Percentiles rank a stretch among this genome's conserved stretches.
Evolutionary conservation across 2,888 invertebrate species (phyloP).

Genomic region (Crossocerus cetratus): DNA sequence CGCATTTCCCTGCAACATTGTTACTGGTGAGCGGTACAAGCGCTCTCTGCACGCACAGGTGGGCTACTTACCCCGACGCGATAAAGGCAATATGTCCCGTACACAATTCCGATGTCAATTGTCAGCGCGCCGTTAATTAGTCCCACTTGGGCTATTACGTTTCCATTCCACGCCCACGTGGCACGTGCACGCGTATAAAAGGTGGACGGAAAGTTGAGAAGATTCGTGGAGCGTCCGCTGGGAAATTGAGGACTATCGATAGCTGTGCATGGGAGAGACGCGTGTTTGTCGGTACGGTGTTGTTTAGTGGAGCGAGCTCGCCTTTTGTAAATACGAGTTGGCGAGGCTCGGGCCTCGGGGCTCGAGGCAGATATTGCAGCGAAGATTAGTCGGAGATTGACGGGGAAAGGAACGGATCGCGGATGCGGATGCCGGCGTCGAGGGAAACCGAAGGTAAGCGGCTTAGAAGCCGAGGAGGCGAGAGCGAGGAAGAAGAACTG

Average conservation of each 20-base stretch:
- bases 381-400: slow-evolving; percentile 14
- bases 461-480: slow-evolving; percentile 39
- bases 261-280: no score
- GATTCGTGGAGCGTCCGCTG: no score
- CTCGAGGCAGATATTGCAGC: slow-evolving; percentile 2
- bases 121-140: no score
- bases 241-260: no score
- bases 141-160: no score
- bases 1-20: slow-evolving; percentile 2
- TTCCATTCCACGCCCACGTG: no score
- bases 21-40: neutral
- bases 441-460: slow-evolving; percentile 37
- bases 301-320: neutral
- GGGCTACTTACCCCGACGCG: no score
- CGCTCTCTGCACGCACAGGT: no score
- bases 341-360: neutral
- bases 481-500: neutral
- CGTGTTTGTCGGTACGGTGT: neutral
- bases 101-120: no score
- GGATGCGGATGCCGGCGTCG: slow-evolving; percentile 22
- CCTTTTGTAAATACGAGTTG: neutral
- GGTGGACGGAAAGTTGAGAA: no score
- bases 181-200: no score
- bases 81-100: no score
- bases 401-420: slow-evolving; percentile 5